These are phyloP conservation scores for Caenorhabditis sp. DNA, from an alignment of 2,888 invertebrate species.

Conservation along the genomic window DNA sequence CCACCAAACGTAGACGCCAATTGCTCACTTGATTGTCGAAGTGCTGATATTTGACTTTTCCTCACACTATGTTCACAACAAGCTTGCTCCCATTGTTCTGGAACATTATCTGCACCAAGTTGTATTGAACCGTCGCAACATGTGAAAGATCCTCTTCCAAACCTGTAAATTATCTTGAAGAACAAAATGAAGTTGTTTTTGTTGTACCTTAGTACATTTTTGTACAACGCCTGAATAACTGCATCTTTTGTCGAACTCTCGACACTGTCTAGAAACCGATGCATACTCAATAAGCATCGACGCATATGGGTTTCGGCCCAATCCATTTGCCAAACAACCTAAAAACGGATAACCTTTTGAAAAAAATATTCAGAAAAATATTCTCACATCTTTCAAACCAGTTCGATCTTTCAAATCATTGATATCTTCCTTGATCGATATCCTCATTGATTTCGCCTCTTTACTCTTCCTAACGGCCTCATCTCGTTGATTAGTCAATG, in stretches of 20 bases:
- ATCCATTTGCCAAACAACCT: slow-evolving; percentile 67
- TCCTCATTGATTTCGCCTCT: slow-evolving; percentile 41
- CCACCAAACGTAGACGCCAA: slow-evolving; percentile 59
- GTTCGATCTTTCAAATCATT: slow-evolving; percentile 61
- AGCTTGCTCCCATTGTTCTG: slow-evolving; percentile 66
- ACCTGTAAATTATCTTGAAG: slow-evolving; percentile 38
- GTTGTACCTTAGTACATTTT: slow-evolving; percentile 41
- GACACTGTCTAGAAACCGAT: slow-evolving; percentile 57
- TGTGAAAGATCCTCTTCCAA: slow-evolving; percentile 66
- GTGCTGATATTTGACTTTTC: slow-evolving; percentile 52
- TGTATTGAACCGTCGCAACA: slow-evolving; percentile 69
- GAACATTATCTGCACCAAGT: slow-evolving; percentile 68
- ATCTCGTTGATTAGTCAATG: slow-evolving; percentile 46
- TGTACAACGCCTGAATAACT: slow-evolving; percentile 50
- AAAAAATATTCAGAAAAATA: not conserved
- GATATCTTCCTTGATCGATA: slow-evolving; percentile 63
- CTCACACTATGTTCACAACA: slow-evolving; percentile 51
- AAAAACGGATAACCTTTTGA: slow-evolving; percentile 10
- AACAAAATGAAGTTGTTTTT: not conserved
- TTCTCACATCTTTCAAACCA: slow-evolving; percentile 55
- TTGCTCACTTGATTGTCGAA: slow-evolving; percentile 50
- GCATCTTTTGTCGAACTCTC: slow-evolving; percentile 42
- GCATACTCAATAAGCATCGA: slow-evolving; percentile 60
- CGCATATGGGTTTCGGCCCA: slow-evolving; percentile 69
- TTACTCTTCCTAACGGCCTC: slow-evolving; percentile 57